These are phyloP conservation scores for Allolobophora icterica DNA, from an alignment of 2,888 invertebrate species.

Conservation along the genomic window DNA sequence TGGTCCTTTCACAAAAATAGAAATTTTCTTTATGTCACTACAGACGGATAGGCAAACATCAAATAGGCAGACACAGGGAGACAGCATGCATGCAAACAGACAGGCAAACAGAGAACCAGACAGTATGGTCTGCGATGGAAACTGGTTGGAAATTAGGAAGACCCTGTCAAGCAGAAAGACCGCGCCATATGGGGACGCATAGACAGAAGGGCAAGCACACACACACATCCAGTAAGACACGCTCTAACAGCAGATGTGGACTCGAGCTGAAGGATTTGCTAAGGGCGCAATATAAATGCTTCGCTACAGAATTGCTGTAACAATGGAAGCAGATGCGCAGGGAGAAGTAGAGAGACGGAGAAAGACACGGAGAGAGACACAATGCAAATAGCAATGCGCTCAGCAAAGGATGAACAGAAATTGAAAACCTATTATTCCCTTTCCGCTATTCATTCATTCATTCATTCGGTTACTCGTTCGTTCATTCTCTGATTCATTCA, in stretches of 20 bases:
- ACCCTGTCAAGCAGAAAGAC: background rate
- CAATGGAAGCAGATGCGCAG: background rate
- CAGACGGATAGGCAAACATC: too few species aligned
- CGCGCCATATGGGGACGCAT: too few species aligned
- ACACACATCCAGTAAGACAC: background rate
- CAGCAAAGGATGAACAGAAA: background rate
- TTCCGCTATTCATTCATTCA: background rate
- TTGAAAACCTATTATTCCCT: background rate
- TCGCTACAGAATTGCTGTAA: background rate
- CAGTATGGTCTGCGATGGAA: too few species aligned
- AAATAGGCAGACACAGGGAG: too few species aligned
- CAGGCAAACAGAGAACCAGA: too few species aligned
- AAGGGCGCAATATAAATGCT: background rate
- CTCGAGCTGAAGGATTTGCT: background rate
- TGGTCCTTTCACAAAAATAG: too few species aligned
- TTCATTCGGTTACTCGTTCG: too few species aligned
- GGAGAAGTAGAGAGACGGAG: background rate
- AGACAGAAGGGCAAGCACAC: background rate
- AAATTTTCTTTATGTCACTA: too few species aligned
- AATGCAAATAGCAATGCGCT: background rate
- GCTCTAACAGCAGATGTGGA: background rate
- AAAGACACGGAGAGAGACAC: background rate
- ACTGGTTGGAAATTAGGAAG: background rate
- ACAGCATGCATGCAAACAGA: too few species aligned
- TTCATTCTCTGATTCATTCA: too few species aligned